Evolutionary conservation across 2,888 invertebrate genomes (phyloP).

Genomic region (Sinopyrophorus schimmeli): DNA sequence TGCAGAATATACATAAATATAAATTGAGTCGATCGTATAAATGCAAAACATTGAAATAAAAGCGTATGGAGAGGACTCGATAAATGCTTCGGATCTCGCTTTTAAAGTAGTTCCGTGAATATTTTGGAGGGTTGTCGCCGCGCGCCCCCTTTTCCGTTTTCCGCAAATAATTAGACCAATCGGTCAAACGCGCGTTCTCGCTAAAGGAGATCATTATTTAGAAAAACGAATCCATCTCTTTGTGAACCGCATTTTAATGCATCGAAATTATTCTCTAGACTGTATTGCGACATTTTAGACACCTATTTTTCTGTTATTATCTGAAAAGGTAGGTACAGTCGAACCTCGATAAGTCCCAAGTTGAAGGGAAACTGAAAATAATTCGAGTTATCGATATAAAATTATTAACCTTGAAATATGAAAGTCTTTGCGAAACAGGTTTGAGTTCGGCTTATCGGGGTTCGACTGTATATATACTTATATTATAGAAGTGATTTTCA

Average conservation of each 20-base stretch:
- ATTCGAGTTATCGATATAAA: too few relatives aligned
- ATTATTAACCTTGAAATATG: too few relatives aligned
- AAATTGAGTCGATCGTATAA: slow-evolving; percentile 25
- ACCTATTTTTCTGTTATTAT: too few relatives aligned
- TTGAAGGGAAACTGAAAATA: too few relatives aligned
- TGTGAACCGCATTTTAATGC: slow-evolving; percentile 3
- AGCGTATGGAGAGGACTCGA: slow-evolving; percentile 12
- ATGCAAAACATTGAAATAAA: slow-evolving; percentile 23
- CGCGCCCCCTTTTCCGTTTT: slow-evolving; percentile 11
- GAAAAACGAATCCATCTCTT: slow-evolving; percentile 16
- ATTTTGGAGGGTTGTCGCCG: slow-evolving; percentile 14
- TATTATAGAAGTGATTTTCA: too few relatives aligned
- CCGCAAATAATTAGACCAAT: slow-evolving; percentile 39
- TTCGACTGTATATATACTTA: too few relatives aligned
- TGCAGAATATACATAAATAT: slow-evolving; percentile 24
- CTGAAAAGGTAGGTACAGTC: too few relatives aligned
- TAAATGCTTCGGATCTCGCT: slow-evolving; percentile 15
- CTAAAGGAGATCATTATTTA: slow-evolving; percentile 35
- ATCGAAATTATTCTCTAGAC: slow-evolving; percentile 8
- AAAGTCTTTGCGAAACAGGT: too few relatives aligned
- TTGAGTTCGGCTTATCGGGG: too few relatives aligned
- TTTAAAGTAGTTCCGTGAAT: slow-evolving; percentile 22
- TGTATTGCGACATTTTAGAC: too few relatives aligned
- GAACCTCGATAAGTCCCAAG: too few relatives aligned
- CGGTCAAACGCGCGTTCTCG: slow-evolving; percentile 36